Conservation (phyloP, 2,113 vertebrate genomes). For the Morphnarchus princeps region DNA sequence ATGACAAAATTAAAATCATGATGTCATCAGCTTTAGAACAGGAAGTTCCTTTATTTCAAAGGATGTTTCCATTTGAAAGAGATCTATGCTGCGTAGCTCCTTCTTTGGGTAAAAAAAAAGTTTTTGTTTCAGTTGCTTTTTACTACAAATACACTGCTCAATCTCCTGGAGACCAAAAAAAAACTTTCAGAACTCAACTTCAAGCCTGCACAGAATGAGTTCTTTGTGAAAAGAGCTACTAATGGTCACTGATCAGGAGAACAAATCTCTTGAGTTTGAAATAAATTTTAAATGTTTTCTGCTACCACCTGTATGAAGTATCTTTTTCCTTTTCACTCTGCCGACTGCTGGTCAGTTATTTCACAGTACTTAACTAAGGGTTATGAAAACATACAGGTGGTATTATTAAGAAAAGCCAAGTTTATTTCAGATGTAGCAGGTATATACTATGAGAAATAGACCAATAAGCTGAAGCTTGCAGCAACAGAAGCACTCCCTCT, state of each 20-base stretch:
- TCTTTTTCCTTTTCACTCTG: not conserved
- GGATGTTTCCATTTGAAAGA: not conserved
- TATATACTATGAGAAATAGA: not conserved
- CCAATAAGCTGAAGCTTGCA: not conserved
- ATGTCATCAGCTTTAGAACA: not conserved
- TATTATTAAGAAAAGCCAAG: not conserved
- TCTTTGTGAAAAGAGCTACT: not conserved
- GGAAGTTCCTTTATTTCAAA: not conserved
- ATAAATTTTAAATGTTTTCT: not conserved
- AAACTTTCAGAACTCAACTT: not conserved
- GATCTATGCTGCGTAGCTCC: not conserved
- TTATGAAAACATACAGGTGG: not conserved
- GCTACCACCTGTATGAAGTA: not conserved
- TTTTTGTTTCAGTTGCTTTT: not conserved
- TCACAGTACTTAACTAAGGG: not conserved
- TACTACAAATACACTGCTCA: not conserved
- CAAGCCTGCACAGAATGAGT: not conserved
- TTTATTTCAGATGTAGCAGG: not conserved
- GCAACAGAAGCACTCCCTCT: not conserved
- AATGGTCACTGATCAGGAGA: not conserved
- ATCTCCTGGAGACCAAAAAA: not conserved
- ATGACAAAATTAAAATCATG: not conserved
- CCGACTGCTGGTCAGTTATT: not conserved
- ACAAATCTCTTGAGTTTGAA: not conserved
- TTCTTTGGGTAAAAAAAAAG: not conserved